phyloP scores from a whole-genome alignment of 2,888 invertebrate species.

The Salticus scenicus region DNA sequence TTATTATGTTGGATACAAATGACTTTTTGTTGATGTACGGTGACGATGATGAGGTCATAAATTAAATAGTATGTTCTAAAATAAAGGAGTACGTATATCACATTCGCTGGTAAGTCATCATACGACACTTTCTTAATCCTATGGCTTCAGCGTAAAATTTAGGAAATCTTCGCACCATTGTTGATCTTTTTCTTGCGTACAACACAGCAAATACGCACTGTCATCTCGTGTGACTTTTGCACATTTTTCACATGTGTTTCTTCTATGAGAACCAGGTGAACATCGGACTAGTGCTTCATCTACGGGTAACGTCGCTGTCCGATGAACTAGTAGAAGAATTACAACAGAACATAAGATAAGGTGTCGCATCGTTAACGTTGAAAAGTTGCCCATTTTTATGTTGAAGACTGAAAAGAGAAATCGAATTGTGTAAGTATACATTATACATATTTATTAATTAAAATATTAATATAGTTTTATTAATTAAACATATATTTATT shows the following conservation, averaged over 20 bases:
- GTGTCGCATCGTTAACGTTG: background rate
- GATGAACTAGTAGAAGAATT: background rate
- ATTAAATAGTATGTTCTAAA: background rate
- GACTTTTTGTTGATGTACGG: background rate
- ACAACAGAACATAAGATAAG: background rate
- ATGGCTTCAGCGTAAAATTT: slow-evolving; percentile 5
- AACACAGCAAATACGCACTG: background rate
- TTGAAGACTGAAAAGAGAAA: background rate
- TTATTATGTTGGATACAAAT: too few relatives aligned
- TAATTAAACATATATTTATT: background rate
- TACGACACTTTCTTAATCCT: background rate
- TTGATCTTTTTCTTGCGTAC: background rate
- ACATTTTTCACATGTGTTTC: background rate
- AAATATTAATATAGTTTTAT: background rate
- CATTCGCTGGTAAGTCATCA: slow-evolving; percentile 13
- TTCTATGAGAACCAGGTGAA: background rate
- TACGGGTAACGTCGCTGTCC: background rate
- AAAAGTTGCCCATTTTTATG: background rate
- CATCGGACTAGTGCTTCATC: background rate
- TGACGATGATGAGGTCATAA: background rate
- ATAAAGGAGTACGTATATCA: background rate
- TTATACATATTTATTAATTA: background rate
- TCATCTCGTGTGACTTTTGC: background rate
- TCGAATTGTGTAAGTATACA: too few relatives aligned
- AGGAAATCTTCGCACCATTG: slow-evolving; percentile 14